A percentile compares a stretch with the other conserved stretches of the same genome.
These are phyloP conservation scores for Vimba vimba DNA, from an alignment of 2,113 vertebrate species.

Conservation along the genomic window DNA sequence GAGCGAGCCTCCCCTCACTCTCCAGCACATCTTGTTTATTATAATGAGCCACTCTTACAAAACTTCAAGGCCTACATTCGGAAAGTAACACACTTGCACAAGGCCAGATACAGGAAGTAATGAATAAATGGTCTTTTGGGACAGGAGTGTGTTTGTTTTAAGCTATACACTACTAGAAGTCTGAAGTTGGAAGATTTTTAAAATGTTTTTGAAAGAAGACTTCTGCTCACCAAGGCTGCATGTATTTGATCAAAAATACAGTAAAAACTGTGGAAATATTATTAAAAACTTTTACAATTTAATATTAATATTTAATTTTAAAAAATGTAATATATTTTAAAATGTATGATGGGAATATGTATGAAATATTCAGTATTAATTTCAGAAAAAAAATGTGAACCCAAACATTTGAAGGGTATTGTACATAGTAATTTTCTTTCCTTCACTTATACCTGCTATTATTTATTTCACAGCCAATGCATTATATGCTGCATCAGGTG, in stretches of 20 bases:
- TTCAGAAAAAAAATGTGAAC: too few relatives aligned
- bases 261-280: background rate
- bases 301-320: background rate
- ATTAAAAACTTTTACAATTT: background rate
- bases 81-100: background rate
- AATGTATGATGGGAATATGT: background rate
- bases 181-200: background rate
- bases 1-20: background rate
- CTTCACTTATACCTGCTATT: background rate
- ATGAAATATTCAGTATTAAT: too few relatives aligned
- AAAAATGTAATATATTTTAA: background rate
- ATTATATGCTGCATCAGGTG: slow-evolving; percentile 49
- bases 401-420: too few relatives aligned
- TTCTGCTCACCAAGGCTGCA: background rate
- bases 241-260: background rate
- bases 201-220: background rate
- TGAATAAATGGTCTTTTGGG: background rate
- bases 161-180: background rate
- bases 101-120: background rate
- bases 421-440: background rate
- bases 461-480: slow-evolving; percentile 64
- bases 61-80: too few relatives aligned
- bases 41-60: background rate
- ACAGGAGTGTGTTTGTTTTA: background rate
- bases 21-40: background rate